A percentile compares a stretch with the other conserved stretches of the same genome.
phyloP scores from a whole-genome alignment of 2,797 vertebrate species.

The Liparis tanakae region DNA sequence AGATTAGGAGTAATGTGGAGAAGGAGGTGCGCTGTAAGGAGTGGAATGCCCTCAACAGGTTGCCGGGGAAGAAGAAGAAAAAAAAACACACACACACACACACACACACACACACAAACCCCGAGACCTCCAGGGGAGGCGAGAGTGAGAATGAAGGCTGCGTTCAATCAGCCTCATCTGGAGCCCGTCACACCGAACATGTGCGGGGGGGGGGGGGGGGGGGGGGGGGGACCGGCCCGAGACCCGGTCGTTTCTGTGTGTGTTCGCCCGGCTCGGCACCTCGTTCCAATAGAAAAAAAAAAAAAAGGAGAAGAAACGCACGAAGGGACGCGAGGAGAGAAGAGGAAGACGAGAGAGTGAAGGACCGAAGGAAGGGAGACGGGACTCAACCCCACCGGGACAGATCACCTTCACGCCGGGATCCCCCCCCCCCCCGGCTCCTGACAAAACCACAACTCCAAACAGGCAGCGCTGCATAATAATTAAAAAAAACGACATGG shows the following conservation, averaged over 20 bases:
- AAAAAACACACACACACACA: neutral
- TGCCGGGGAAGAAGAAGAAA: neutral
- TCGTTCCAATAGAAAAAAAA: slow-evolving; percentile 52
- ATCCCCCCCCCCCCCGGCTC: slow-evolving; percentile 46
- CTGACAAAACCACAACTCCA: slow-evolving; percentile 74
- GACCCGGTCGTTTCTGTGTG: slow-evolving; percentile 33
- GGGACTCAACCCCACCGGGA: neutral
- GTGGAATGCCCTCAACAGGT: slow-evolving; percentile 19
- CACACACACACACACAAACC: neutral
- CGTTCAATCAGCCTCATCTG: slow-evolving; percentile 52
- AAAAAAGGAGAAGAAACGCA: slow-evolving; percentile 24
- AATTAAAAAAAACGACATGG: slow-evolving; percentile 63
- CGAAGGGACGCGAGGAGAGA: slow-evolving; percentile 30
- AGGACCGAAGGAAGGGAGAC: neutral
- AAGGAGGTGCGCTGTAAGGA: neutral
- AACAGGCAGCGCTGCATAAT: slow-evolving; percentile 63
- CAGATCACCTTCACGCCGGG: neutral
- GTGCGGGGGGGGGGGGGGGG: slow-evolving; percentile 22
- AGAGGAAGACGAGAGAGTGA: slow-evolving; percentile 12
- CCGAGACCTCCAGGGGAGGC: slow-evolving; percentile 7
- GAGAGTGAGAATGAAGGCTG: slow-evolving; percentile 29
- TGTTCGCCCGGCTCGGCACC: slow-evolving; percentile 22
- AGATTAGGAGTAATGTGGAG: neutral
- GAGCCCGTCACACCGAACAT: slow-evolving; percentile 45
- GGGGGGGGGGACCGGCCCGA: too few species aligned